Conservation (phyloP, 2,113 vertebrate genomes). For the Oryzias celebensis region DNA sequence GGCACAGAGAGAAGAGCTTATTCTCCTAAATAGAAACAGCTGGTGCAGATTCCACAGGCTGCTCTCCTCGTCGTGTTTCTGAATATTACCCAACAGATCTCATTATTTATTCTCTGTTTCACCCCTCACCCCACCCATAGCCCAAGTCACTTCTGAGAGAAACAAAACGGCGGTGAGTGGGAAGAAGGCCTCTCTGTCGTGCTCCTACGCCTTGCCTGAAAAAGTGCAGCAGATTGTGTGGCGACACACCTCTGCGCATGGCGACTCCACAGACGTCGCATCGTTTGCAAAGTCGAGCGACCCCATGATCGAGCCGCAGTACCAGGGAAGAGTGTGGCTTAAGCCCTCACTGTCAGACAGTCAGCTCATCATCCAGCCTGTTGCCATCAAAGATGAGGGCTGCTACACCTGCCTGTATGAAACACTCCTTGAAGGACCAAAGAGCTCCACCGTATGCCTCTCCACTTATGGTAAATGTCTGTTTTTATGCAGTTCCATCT, state of each 20-base stretch:
- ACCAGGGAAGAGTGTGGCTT: slow-evolving; percentile 68
- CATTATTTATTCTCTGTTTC: not conserved
- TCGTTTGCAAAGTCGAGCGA: slow-evolving; percentile 69
- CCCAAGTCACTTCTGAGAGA: slow-evolving; percentile 46
- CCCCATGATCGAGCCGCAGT: slow-evolving; percentile 69
- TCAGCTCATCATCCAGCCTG: slow-evolving; percentile 72
- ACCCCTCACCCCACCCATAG: slow-evolving; percentile 30
- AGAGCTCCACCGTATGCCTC: slow-evolving; percentile 72
- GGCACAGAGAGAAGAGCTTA: slow-evolving; percentile 29
- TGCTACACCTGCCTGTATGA: slow-evolving; percentile 78
- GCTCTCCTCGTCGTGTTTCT: slow-evolving; percentile 52
- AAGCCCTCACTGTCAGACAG: slow-evolving; percentile 69
- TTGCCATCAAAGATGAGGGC: slow-evolving; percentile 73
- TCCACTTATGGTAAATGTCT: slow-evolving; percentile 66
- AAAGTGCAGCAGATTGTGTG: slow-evolving; percentile 74
- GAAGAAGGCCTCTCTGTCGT: slow-evolving; percentile 68
- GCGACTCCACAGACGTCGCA: slow-evolving; percentile 57
- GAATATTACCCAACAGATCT: slow-evolving; percentile 15
- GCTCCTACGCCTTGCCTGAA: slow-evolving; percentile 74
- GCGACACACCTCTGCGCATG: slow-evolving; percentile 50
- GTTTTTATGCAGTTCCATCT: not conserved
- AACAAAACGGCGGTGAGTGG: slow-evolving; percentile 77
- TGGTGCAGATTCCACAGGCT: slow-evolving; percentile 57
- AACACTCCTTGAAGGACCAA: slow-evolving; percentile 53
- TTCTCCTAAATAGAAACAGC: slow-evolving; percentile 56